Evolutionary conservation across 2,797 vertebrate genomes (phyloP).

Genomic region (Xerus rutilus): DNA sequence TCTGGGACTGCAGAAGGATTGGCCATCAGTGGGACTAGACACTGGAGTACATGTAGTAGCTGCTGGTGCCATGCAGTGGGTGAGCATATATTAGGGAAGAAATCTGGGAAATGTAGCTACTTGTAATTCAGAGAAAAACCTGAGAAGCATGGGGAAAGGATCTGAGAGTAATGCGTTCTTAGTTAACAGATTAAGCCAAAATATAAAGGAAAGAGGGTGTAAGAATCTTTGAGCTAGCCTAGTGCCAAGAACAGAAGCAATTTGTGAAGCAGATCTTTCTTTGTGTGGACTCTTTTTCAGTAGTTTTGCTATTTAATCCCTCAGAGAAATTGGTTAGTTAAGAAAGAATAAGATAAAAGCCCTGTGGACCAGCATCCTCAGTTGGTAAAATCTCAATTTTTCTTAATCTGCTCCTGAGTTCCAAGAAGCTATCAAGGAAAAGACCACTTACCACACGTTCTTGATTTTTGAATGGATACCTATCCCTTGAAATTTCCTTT

Average conservation of each 20-base stretch:
- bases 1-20: not conserved
- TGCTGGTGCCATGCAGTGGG: not conserved
- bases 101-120: not conserved
- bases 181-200: not conserved
- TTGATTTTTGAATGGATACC: not conserved
- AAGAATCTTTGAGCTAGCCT: not conserved
- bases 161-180: not conserved
- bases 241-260: not conserved
- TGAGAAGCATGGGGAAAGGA: not conserved
- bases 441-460: not conserved
- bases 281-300: not conserved
- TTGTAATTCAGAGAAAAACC: not conserved
- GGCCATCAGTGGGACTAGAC: not conserved
- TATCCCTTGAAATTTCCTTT: not conserved
- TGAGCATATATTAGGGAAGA: not conserved
- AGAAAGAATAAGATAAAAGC: slow-evolving; percentile 65
- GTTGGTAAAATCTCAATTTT: not conserved
- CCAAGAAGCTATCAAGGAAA: not conserved
- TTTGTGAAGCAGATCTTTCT: not conserved
- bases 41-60: not conserved
- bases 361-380: not conserved
- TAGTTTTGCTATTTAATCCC: slow-evolving; percentile 40
- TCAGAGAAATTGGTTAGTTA: slow-evolving; percentile 61
- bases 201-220: not conserved
- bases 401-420: not conserved